Evolutionary conservation across 1,140 invertebrate genomes (phyloP), one percentile per base, ranked within the genome.

Genomic region (Stegodyphus mimosarum): DNA sequence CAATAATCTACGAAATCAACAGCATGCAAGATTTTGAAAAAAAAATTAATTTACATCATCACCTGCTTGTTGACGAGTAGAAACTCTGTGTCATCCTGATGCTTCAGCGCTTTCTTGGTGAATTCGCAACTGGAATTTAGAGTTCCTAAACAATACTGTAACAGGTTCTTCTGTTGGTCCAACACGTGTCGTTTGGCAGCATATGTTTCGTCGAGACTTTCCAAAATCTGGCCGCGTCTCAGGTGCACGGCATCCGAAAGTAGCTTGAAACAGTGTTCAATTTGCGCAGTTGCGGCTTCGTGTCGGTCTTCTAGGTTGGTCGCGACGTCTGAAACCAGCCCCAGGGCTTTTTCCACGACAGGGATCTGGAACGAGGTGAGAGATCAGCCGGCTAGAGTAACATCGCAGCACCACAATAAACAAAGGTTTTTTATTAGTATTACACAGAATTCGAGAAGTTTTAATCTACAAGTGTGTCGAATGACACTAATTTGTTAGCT

Each of bases 21-120:
- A 1, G 3, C 33, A 33, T 3, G 33, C 33, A 1, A 33, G 33
- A 33, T 33, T 33, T 33, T n/a, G n/a, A 33, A 33, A 33, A 33
- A 33, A 33, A 33, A 33, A 33, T 33, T 33, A 33, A 33, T 33
- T 33, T 33, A 33, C 33, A 33, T 33, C 33, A 33, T 52, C 53
- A 67, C 74, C 48, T 76, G 92, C 80, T 92, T 92, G 88, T 91
- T 92, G 17, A 92, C 90, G 67, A 92, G 89, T 18, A 92, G 89
- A 49, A 92, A 90, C 86, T 92, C 92, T 17, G 91, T 92, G 78
- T 91, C 91, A 79, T 90, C 91, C 18, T 91, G 91, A 88, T 91
- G 89, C 6, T 88, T 88, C 10, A 92, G 86, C 9, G 91, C 91
- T 74, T 91, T 91, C 86, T 92, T 90, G 6, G 91, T 92, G 71